A percentile compares a stretch with the other conserved stretches of the same genome.
Conservation (phyloP, 2,888 invertebrate genomes). For the Calliopum simillimum region DNA sequence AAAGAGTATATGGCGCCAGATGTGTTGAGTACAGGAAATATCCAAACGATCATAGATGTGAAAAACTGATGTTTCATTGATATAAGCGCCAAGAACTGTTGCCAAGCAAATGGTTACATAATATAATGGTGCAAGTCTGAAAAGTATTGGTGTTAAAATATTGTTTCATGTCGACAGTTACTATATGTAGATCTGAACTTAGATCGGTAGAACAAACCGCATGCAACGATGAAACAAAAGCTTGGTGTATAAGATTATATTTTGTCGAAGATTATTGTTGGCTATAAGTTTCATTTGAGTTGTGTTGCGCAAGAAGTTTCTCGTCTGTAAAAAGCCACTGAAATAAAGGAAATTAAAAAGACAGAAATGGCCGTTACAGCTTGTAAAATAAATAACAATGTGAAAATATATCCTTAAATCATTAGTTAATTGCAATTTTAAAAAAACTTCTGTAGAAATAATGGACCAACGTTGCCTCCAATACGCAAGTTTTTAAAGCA, state of each 20-base stretch:
- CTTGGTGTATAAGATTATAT: constrained; percentile 54
- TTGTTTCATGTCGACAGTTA: not conserved
- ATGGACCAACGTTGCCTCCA: too few relatives aligned
- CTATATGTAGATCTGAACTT: not conserved
- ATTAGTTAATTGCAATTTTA: too few relatives aligned
- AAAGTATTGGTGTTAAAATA: constrained; percentile 12
- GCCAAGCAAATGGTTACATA: constrained; percentile 56
- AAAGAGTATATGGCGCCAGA: constrained; percentile 65
- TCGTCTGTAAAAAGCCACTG: constrained; percentile 62
- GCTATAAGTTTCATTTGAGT: constrained; percentile 54
- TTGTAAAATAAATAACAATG: not conserved
- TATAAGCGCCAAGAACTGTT: constrained; percentile 31
- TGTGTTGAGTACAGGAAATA: constrained; percentile 57
- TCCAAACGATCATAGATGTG: constrained; percentile 63
- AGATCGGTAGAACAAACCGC: constrained; percentile 43
- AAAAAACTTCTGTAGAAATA: too few relatives aligned
- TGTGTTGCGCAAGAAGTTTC: constrained; percentile 59
- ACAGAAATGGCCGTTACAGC: not conserved
- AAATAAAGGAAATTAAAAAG: not conserved
- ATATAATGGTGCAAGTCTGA: constrained; percentile 61
- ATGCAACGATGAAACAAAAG: constrained; percentile 60
- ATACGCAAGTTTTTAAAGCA: too few relatives aligned
- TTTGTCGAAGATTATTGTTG: constrained; percentile 49
- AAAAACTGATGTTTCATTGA: constrained; percentile 60
- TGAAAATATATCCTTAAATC: too few relatives aligned